Percentiles rank a stretch among this genome's conserved stretches.
phyloP scores from a whole-genome alignment of 2,113 vertebrate genomes.

The Orthonyx spaldingii region DNA sequence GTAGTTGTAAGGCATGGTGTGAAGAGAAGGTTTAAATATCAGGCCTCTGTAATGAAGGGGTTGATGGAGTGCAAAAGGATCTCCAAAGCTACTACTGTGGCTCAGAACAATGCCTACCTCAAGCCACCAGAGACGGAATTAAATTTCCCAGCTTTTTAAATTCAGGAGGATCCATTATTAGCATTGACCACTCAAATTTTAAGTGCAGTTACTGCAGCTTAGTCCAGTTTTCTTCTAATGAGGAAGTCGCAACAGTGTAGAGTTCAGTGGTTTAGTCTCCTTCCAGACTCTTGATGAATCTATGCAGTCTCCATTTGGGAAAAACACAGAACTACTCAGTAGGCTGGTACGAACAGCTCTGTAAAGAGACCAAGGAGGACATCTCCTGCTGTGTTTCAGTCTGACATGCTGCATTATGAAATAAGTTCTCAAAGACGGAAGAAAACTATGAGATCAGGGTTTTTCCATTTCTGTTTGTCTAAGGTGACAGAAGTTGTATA shows the following conservation, averaged over 20 bases:
- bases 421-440: neutral
- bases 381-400: neutral
- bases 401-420: neutral
- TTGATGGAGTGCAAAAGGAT: neutral
- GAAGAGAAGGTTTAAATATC: neutral
- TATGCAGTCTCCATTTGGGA: neutral
- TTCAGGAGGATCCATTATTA: neutral
- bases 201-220: neutral
- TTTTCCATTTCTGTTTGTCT: conserved; percentile 57
- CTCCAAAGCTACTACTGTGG: neutral
- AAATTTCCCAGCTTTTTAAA: neutral
- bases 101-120: neutral
- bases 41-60: neutral
- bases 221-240: neutral
- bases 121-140: neutral
- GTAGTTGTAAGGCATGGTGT: neutral
- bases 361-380: neutral
- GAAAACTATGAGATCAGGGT: conserved; percentile 14
- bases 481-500: conserved; percentile 35
- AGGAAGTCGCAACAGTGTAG: neutral
- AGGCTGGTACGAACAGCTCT: neutral
- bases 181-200: neutral
- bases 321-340: neutral
- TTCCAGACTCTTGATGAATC: neutral
- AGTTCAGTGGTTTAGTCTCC: neutral